Conservation (phyloP, 2,797 vertebrate genomes). For the Sparus aurata region DNA sequence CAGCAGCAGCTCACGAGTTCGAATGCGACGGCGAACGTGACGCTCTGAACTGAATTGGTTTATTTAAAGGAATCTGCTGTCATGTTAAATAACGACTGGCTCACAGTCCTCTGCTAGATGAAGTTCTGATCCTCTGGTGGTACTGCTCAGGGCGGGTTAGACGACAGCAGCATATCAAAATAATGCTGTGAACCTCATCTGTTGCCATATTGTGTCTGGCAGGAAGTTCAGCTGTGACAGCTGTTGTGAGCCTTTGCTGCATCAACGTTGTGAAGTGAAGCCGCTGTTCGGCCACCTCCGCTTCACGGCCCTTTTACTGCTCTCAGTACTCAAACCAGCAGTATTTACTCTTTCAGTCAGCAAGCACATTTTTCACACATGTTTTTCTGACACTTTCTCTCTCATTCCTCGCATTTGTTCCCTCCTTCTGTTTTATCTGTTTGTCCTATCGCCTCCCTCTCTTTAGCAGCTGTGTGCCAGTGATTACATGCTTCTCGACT, state of each 20-base stretch:
- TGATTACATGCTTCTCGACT: conserved; percentile 54
- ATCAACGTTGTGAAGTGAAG: conserved; percentile 28
- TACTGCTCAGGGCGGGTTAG: conserved; percentile 21
- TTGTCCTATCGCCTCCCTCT: conserved; percentile 32
- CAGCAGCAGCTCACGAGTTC: background rate
- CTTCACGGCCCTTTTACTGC: conserved; percentile 21
- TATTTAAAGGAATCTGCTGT: conserved; percentile 10
- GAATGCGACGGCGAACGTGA: background rate
- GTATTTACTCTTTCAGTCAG: conserved; percentile 30
- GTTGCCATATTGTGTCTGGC: conserved; percentile 36
- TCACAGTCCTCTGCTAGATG: conserved; percentile 4
- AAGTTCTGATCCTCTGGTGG: background rate
- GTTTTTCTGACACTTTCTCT: conserved; percentile 1
- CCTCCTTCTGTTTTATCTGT: conserved; percentile 29
- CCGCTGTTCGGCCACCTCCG: conserved; percentile 18
- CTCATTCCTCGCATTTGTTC: conserved; percentile 11
- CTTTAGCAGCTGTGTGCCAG: conserved; percentile 33
- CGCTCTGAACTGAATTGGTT: background rate
- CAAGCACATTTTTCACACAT: conserved; percentile 3
- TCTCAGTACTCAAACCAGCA: background rate
- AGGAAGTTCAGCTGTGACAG: conserved; percentile 62
- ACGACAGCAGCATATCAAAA: conserved; percentile 23
- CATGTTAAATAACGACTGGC: conserved; percentile 5
- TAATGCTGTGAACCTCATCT: conserved; percentile 44
- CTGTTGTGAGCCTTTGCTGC: conserved; percentile 45